Evolutionary conservation across 2,797 vertebrate species (phyloP), one percentile per base, ranked within the genome.

Genomic region (Ctenopoma kingsleyae): DNA sequence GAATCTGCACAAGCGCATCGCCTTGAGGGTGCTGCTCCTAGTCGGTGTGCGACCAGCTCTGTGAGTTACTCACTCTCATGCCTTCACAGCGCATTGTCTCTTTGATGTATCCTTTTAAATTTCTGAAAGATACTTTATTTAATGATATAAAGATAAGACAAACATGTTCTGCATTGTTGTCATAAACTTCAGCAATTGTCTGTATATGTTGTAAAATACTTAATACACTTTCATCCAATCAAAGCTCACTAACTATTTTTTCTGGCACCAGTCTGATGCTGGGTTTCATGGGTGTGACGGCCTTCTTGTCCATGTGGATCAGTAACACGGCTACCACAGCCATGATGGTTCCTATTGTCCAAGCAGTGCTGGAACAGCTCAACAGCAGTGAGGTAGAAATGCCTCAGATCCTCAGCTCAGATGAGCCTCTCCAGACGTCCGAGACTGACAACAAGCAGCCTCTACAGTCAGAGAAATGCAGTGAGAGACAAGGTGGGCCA

Each of bases 281-380:
- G 87, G 98, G 98, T 44, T 99, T 99, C 85, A 99, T 99, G 98
- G 38, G 91, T 0, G 95, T 96, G 80, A 99, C 98, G 0, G 96
- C 98, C 43, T 99, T 99, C 87, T 88, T 99, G 69, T 99, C 98
- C 82, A 99, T 99, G 98, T 99, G 98, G 98, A 98, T 99, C 94
- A 99, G 97, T 86, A 99, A 99, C 92, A 99, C 98, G 0, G 97
- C 98, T 27, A 96, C 98, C 71, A 98, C 98, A 0, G 98, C 98
- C 73, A 99, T 99, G 98, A 99, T 99, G 97, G 94, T 98, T 61
- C 98, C 98, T 49, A 99, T 99, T 6, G 95, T 99, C 51, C 96
- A 99, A 83, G 98, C 98, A 0, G 93, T 99, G 66, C 84, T 99
- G 66, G 88, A 95, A 49, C 96, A 99, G 89, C 93, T 99, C 73